These are phyloP conservation scores for Coregonus sp. DNA, from an alignment of 2,797 vertebrate genomes.

Conservation along the genomic window DNA sequence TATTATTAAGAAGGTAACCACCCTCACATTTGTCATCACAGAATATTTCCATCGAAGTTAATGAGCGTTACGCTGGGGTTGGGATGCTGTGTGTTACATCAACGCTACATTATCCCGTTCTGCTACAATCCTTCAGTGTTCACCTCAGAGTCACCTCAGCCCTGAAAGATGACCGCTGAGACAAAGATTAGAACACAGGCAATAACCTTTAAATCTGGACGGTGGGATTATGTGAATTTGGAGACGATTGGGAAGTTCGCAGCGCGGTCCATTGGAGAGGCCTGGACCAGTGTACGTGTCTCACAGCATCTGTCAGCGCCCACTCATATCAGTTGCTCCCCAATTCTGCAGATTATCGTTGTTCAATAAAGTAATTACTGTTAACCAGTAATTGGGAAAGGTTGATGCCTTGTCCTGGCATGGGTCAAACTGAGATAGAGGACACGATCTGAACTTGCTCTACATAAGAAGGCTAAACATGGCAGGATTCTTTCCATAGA, in stretches of 20 bases:
- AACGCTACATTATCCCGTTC: slow-evolving; percentile 26
- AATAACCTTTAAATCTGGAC: slow-evolving; percentile 72
- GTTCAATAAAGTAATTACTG: slow-evolving; percentile 70
- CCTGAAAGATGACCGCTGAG: slow-evolving; percentile 57
- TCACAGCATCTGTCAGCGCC: slow-evolving; percentile 65
- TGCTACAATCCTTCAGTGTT: slow-evolving; percentile 31
- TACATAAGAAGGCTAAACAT: slow-evolving; percentile 1
- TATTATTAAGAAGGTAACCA: slow-evolving; percentile 21
- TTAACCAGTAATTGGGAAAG: slow-evolving; percentile 63
- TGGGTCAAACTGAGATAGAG: slow-evolving; percentile 55
- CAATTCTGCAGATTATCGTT: slow-evolving; percentile 72
- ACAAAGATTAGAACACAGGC: slow-evolving; percentile 67
- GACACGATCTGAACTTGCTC: slow-evolving; percentile 40
- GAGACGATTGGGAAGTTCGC: slow-evolving; percentile 72
- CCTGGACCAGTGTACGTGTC: slow-evolving; percentile 50
- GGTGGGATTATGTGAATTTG: slow-evolving; percentile 74
- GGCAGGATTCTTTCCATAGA: neutral
- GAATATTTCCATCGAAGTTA: slow-evolving; percentile 39
- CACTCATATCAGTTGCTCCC: slow-evolving; percentile 56
- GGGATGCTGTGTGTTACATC: slow-evolving; percentile 45
- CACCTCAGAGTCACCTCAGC: slow-evolving; percentile 53
- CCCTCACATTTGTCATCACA: slow-evolving; percentile 47
- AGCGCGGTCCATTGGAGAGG: slow-evolving; percentile 14
- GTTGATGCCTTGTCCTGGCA: slow-evolving; percentile 55
- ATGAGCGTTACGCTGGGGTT: slow-evolving; percentile 12